Evolutionary conservation across 2,888 invertebrate genomes (phyloP).

Genomic region (Helobdella robusta): DNA sequence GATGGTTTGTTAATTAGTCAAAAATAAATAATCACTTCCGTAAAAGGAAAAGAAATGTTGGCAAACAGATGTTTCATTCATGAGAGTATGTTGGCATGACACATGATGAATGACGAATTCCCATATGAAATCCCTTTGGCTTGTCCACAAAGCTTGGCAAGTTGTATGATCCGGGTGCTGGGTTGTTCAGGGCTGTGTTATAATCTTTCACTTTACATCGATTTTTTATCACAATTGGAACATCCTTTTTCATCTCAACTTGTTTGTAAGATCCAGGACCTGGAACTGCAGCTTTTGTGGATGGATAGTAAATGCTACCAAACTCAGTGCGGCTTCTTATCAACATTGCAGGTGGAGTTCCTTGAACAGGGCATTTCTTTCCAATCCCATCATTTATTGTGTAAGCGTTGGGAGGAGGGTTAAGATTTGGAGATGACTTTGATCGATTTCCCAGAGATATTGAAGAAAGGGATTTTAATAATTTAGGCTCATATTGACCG

Average conservation of each 20-base stretch:
- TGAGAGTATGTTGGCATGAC: too few relatives aligned
- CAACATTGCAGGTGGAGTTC: neutral
- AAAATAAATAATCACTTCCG: too few relatives aligned
- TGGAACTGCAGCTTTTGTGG: constrained; percentile 18
- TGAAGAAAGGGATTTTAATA: neutral
- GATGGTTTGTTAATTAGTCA: too few relatives aligned
- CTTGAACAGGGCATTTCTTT: neutral
- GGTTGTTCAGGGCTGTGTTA: constrained; percentile 29
- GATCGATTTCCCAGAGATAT: neutral
- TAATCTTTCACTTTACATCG: constrained; percentile 25
- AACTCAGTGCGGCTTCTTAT: constrained; percentile 6
- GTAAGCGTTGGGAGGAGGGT: constrained; percentile 22
- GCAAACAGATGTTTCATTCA: too few relatives aligned
- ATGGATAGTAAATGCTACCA: constrained; percentile 19
- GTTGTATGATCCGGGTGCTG: constrained; percentile 30
- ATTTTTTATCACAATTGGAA: constrained; percentile 21
- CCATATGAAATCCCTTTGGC: constrained; percentile 24
- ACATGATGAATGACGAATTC: constrained; percentile 26
- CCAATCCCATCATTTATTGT: constrained; percentile 16
- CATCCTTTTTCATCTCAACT: constrained; percentile 1
- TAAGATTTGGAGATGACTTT: neutral
- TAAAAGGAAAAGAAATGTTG: too few relatives aligned
- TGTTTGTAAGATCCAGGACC: constrained; percentile 21
- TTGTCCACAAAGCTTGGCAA: neutral
- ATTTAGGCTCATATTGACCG: constrained; percentile 17